These are phyloP conservation scores for Liparis tanakae DNA, from an alignment of 2,797 vertebrate genomes.

Conservation along the genomic window DNA sequence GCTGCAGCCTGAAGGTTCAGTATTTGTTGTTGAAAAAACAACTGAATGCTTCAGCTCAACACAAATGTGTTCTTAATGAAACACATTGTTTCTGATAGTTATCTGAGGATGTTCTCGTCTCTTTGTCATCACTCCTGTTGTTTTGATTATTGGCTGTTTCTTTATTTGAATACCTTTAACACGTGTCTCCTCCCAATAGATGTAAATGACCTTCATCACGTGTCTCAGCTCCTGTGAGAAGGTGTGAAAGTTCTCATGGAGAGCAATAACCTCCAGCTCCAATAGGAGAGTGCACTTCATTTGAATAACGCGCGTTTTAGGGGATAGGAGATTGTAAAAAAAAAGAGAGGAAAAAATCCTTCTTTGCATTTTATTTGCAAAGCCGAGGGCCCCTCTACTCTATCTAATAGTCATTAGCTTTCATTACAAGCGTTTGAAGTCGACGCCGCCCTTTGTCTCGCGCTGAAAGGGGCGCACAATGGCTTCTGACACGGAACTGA, in stretches of 20 bases:
- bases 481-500: slow-evolving; percentile 84
- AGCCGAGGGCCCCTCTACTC: slow-evolving; percentile 79
- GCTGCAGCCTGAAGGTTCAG: neutral
- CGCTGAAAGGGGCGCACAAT: slow-evolving; percentile 83
- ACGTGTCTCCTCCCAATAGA: neutral
- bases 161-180: slow-evolving; percentile 5
- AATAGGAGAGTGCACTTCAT: slow-evolving; percentile 51
- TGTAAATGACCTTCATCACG: neutral
- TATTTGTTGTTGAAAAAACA: neutral
- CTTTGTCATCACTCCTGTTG: neutral
- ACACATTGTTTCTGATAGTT: neutral
- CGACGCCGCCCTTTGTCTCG: slow-evolving; percentile 82
- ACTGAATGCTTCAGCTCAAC: neutral
- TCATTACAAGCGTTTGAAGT: slow-evolving; percentile 94
- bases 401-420: slow-evolving; percentile 95
- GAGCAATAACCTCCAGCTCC: slow-evolving; percentile 70
- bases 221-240: slow-evolving; percentile 44
- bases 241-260: slow-evolving; percentile 91
- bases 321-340: slow-evolving; percentile 79
- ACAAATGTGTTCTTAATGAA: neutral
- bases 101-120: neutral
- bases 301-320: slow-evolving; percentile 73
- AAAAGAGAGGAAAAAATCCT: slow-evolving; percentile 60
- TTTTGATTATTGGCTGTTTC: neutral
- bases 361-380: slow-evolving; percentile 86